Base-by-base conservation (phyloP, 2,113 vertebrate species). In the Tonatia bakeri region DNA sequence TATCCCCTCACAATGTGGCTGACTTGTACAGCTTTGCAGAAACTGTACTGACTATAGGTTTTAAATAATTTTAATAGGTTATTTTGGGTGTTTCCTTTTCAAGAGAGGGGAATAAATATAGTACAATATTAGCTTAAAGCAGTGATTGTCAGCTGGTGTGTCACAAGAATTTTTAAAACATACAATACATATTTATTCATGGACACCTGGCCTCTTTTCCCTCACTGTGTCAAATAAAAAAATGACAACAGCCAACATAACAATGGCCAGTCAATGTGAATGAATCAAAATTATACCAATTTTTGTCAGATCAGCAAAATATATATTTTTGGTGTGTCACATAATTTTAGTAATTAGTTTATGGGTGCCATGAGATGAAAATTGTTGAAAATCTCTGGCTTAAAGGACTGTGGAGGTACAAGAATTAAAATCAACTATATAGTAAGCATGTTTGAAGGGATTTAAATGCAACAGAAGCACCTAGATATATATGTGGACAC, bases 1-100 rank as follows among this genome's bases (percentile, higher is more conserved):
- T 0, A 19, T 0, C 0, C 9, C 75, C 36, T 40, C 75, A 70
- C 2, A 8, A 11, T 0, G 0, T 61, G 64, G 8, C 4, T 43
- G 65, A 2, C 5, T 72, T 70, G 4, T 6, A 4, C 8, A 1
- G 56, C 56, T 54, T 10, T 8, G 52, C 15, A 77, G 5, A 1
- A 24, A 10, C 14, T 0, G 15, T 28, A 73, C 14, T 33, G 64
- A 65, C 2, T 59, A 59, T 40, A 72, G 14, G 3, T 26, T 52
- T 93, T 38, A 24, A 59, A 85, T 8, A 69, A 92, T 45, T 40
- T 59, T 82, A 13, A 9, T 77, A 26, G 50, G 8, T 28, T 50
- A 59, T 33, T 89, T 59, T 86, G 0, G 56, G 45, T 52, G 5
- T 52, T 87, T 82, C 64, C 33, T 61, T 83, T 64, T 77, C 15